Evolutionary conservation across 2,113 vertebrate genomes (phyloP).

Genomic region (Myodes glareolus): DNA sequence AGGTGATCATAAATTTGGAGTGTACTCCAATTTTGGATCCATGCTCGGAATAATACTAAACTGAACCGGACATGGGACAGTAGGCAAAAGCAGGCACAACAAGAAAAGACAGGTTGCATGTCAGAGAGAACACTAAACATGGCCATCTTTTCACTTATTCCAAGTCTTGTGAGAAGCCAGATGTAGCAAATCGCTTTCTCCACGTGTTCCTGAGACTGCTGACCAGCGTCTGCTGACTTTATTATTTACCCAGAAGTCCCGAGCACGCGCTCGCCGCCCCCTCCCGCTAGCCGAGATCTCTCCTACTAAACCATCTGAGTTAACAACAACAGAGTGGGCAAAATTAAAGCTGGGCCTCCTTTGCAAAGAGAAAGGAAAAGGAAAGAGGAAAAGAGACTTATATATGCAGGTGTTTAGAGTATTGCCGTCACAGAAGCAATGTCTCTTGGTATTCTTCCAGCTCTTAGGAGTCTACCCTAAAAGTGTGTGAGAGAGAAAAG

Average conservation of each 20-base stretch:
- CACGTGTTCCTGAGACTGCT: neutral
- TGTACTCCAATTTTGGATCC: too few species aligned
- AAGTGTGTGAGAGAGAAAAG: neutral
- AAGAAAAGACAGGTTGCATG: neutral
- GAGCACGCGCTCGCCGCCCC: neutral
- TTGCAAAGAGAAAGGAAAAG: neutral
- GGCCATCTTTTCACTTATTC: neutral
- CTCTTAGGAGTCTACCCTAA: neutral
- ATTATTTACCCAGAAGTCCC: neutral
- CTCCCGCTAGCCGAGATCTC: neutral
- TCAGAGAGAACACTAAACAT: neutral
- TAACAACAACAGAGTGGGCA: neutral
- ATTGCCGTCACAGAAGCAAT: neutral
- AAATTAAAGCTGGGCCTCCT: slow-evolving; percentile 6
- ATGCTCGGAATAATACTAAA: neutral
- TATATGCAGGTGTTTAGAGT: neutral
- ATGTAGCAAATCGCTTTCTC: slow-evolving; percentile 23
- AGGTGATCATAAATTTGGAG: neutral
- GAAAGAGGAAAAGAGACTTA: neutral
- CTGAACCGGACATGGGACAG: neutral
- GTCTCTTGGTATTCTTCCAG: neutral
- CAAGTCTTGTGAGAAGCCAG: neutral
- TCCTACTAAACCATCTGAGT: neutral
- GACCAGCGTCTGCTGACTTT: neutral
- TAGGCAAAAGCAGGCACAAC: neutral